Base-by-base conservation (phyloP, 2,888 invertebrate genomes). In the Cosmia pyralina region DNA sequence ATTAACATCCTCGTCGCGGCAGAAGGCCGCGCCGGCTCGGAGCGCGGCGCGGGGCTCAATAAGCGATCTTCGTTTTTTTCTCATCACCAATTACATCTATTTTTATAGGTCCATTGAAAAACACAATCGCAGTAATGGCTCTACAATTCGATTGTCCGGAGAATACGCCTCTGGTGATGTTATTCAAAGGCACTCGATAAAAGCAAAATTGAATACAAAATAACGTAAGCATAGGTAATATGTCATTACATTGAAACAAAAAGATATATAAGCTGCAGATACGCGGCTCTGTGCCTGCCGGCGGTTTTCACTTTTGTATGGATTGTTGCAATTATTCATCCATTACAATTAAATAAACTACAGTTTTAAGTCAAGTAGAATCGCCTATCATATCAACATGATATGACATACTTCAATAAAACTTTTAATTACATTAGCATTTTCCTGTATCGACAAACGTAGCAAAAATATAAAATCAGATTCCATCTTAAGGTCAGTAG, bases 1-100 rank as follows among this genome's bases (percentile, higher is more conserved):
- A 90, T 91, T 91, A 91, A 85, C 86, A 87, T 90, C 88, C 86
- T 85, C 83, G 79, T 78, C 82, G 80, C 83, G 78, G 72, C 79
- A 81, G 82, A 75, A 75, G 75, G 85, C 82, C 82, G 78, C 77
- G 81, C 81, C 82, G 76, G 28, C 67, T 59, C 22, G 11, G 38
- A 68, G 52, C 57, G 81, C 88, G 86, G 81, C 81, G 87, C 85
- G 88, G 85, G 78, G 80, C 87, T 91, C 91, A 91, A 92, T 92
- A 91, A 91, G 86, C 88, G 88, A 84, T 91, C 88, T 90, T 91
- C 89, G 88, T 93, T 94, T 94, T 92, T 94, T 94, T 90, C 88
- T 89, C 90, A 88, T 90, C 86, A 90, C 91, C 92, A 94, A 94
- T 94, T 94, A 94, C 92, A 90, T 91, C 89, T 92, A 92, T 92